Evolutionary conservation across 2,888 invertebrate species (phyloP).

Genomic region (Papilio demoleus): DNA sequence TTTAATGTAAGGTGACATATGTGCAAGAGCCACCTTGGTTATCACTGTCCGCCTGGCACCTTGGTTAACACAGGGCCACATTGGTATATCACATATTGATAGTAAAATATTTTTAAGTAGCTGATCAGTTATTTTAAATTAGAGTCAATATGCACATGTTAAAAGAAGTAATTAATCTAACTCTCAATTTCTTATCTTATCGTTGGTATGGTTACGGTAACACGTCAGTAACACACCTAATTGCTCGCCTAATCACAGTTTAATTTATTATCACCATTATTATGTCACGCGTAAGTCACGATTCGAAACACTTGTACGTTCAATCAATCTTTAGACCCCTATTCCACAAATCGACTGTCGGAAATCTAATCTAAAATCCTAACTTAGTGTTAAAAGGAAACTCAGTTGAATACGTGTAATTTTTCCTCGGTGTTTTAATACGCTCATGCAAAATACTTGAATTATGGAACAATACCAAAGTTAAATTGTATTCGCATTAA

Average conservation of each 20-base stretch:
- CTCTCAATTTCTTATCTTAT: neutral
- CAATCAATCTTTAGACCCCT: neutral
- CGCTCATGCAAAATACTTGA: neutral
- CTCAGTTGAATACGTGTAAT: too few species aligned
- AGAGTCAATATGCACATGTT: neutral
- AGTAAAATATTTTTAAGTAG: too few species aligned
- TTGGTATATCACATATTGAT: too few species aligned
- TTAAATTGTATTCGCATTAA: slow-evolving; percentile 23
- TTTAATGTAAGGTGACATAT: too few species aligned
- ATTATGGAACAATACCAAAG: neutral
- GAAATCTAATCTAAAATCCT: neutral
- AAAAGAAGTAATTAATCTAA: neutral
- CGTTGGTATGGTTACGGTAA: neutral
- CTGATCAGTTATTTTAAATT: neutral
- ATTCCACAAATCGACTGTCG: neutral
- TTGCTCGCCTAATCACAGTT: slow-evolving; percentile 14
- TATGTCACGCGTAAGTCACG: slow-evolving; percentile 33
- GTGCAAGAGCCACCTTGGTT: too few species aligned
- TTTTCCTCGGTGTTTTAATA: neutral
- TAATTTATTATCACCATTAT: slow-evolving; percentile 20
- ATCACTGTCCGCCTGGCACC: too few species aligned
- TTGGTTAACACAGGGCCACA: too few species aligned
- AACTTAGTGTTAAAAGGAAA: neutral
- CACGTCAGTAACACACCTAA: slow-evolving; percentile 29
- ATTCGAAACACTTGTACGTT: neutral